These are phyloP conservation scores for Petrolisthes manimaculis DNA, from an alignment of 2,888 invertebrate genomes.

Conservation along the genomic window DNA sequence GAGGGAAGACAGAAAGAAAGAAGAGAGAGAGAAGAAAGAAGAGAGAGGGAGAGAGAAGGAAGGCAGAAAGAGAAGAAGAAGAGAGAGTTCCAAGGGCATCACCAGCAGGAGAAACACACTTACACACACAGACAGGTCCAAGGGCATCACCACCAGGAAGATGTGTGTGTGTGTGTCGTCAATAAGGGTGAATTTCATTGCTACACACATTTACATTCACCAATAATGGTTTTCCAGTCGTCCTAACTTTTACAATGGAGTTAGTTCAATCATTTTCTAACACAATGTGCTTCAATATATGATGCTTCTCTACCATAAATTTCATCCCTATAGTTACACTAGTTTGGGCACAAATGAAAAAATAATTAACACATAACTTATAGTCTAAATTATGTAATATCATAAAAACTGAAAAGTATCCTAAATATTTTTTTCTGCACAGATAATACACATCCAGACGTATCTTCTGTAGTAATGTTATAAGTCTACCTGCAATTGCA, in stretches of 20 bases:
- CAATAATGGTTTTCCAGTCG: conserved; percentile 5
- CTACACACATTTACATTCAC: too few species aligned
- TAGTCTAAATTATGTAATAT: background rate
- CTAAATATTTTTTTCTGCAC: background rate
- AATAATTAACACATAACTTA: background rate
- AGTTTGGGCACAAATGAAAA: background rate
- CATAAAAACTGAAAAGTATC: conserved; percentile 5
- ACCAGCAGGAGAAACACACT: too few species aligned
- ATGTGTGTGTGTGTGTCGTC: too few species aligned
- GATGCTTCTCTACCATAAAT: conserved; percentile 2
- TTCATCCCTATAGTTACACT: too few species aligned
- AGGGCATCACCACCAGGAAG: too few species aligned
- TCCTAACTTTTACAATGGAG: background rate
- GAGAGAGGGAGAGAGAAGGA: too few species aligned
- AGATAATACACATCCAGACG: background rate
- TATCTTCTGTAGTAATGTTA: conserved; percentile 3
- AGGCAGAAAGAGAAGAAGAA: too few species aligned
- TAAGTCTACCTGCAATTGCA: background rate
- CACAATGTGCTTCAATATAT: conserved; percentile 7
- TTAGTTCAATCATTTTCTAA: background rate
- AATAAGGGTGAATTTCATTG: too few species aligned
- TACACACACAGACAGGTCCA: too few species aligned
- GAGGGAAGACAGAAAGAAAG: too few species aligned
- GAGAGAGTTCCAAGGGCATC: too few species aligned
- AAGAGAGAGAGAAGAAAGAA: too few species aligned